Evolutionary conservation across 2,888 invertebrate genomes (phyloP).

Genomic region (Cheilosia pagana): DNA sequence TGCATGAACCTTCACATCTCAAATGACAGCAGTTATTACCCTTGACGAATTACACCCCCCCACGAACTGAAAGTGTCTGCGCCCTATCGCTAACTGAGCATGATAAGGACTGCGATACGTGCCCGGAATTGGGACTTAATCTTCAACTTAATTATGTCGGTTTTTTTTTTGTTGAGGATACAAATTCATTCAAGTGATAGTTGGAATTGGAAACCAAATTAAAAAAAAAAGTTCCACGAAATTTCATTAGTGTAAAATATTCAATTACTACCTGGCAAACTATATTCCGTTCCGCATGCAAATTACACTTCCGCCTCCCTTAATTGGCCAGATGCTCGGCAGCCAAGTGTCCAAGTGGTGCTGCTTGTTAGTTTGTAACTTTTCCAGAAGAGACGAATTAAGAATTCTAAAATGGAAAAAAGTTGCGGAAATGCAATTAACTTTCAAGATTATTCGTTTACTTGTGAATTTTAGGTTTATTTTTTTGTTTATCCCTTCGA

Average conservation of each 20-base stretch:
- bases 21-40: conserved; percentile 54
- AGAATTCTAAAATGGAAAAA: conserved; percentile 19
- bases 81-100: conserved; percentile 65
- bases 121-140: conserved; percentile 50
- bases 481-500: background rate
- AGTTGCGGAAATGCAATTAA: conserved; percentile 65
- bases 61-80: conserved; percentile 57
- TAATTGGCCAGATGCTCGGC: conserved; percentile 60
- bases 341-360: conserved; percentile 3
- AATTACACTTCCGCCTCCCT: conserved; percentile 69
- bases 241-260: conserved; percentile 66
- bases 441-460: conserved; percentile 33
- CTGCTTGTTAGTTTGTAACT: conserved; percentile 6
- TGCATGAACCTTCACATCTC: conserved; percentile 10
- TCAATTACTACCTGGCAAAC: conserved; percentile 70
- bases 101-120: conserved; percentile 63
- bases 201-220: conserved; percentile 21
- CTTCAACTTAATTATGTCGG: background rate
- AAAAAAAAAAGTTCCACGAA: conserved; percentile 21
- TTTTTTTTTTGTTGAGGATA: background rate
- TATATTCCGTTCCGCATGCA: conserved; percentile 62
- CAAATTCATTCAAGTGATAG: background rate
- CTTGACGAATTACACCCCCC: conserved; percentile 50
- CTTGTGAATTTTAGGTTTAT: background rate
- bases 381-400: conserved; percentile 13